Evolutionary conservation across 2,797 vertebrate species (phyloP), one percentile per base, ranked within the genome.

Genomic region (Masticophis lateralis): DNA sequence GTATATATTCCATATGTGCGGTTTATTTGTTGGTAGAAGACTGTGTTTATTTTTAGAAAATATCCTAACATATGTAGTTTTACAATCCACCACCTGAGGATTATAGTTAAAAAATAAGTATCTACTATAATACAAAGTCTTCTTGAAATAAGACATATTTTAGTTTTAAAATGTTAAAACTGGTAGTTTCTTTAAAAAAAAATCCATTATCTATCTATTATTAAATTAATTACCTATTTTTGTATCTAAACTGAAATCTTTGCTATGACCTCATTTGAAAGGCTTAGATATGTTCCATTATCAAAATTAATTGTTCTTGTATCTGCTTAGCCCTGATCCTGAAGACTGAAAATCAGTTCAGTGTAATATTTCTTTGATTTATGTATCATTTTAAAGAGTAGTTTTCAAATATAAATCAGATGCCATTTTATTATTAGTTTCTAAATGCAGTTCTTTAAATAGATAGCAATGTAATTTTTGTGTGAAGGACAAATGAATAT

Each of bases 301-400:
- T 51, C 25, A 86, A 86, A 60, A 43, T 55, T 53, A 91, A 93
- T 69, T 51, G 63, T 91, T 91, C 87, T 59, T 88, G 22, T 56
- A 43, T 89, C 25, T 91, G 16, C 47, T 88, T 32, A 57, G 55
- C 3, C 55, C 3, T 53, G n/a, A 43, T 16, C 53, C 27, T 61
- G 37, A 91, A 89, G 22, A 55, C 8, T 87, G 61, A 83, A 92
- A 90, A 91, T 90, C 60, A 90, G 14, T 93, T 91, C 53, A 90
- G 37, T 51, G 28, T 53, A 63, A 57, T 91, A 63, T 91, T 32
- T 92, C 27, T 66, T 94, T 89, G 69, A 91, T 25, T 63, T 28
- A 87, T 32, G 47, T 89, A 56, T 8, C 10, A 59, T 12, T 59
- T 89, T 57, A 11, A 56, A 92, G 59, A 79, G 53, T 16, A 74